Percentiles rank a stretch among this genome's conserved stretches.
Conservation (phyloP, 2,113 vertebrate species). For the Anas platyrhynchos region DNA sequence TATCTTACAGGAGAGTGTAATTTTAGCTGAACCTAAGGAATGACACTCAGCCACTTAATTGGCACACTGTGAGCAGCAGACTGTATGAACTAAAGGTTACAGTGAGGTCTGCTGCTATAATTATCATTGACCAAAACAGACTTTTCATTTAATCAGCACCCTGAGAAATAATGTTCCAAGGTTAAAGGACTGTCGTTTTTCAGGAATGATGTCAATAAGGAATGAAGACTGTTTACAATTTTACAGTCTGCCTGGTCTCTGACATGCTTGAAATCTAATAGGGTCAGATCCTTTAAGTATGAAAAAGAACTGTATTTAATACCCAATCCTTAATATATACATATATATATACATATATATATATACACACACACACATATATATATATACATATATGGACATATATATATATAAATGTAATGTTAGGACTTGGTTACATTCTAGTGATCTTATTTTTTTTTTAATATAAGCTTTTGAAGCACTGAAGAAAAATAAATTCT, state of each 20-base stretch:
- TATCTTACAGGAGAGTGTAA: constrained; percentile 7
- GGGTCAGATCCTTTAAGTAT: background rate
- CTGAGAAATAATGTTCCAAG: constrained; percentile 10
- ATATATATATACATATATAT: no score
- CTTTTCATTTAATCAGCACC: constrained; percentile 34
- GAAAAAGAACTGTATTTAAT: background rate
- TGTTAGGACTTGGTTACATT: background rate
- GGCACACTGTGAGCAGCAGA: background rate
- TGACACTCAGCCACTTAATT: constrained; percentile 35
- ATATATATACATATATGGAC: no score
- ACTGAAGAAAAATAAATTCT: background rate
- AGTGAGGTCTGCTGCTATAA: constrained; percentile 8
- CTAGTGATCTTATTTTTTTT: background rate
- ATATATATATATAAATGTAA: background rate
- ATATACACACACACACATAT: no score
- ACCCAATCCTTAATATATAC: background rate
- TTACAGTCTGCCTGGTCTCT: background rate
- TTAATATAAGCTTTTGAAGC: background rate
- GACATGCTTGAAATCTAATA: background rate
- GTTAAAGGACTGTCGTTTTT: constrained; percentile 23
- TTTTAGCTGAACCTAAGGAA: constrained; percentile 48
- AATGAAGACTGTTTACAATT: background rate
- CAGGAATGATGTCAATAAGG: constrained; percentile 11
- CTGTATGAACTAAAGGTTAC: constrained; percentile 2
- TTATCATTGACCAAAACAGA: constrained; percentile 6